These are phyloP conservation scores for Caretta caretta DNA, from an alignment of 2,113 vertebrate species.

Conservation along the genomic window DNA sequence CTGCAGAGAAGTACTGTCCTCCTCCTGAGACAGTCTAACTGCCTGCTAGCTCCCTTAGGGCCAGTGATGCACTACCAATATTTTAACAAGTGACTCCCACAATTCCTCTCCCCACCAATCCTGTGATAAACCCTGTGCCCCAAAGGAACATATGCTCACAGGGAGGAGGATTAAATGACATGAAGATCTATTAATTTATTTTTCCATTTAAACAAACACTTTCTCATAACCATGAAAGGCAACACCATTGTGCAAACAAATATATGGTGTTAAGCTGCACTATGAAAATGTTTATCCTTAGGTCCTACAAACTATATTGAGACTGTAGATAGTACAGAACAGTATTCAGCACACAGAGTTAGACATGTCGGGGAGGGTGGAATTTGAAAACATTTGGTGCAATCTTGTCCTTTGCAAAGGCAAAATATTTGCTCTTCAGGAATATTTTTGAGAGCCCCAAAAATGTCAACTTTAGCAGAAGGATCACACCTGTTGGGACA, in stretches of 20 bases:
- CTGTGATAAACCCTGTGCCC: not conserved
- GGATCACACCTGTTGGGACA: not conserved
- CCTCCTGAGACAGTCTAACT: not conserved
- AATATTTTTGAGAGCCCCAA: not conserved
- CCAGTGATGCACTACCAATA: not conserved
- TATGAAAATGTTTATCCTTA: not conserved
- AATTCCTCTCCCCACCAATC: not conserved
- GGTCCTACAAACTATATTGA: not conserved
- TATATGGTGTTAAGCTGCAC: not conserved
- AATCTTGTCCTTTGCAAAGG: not conserved
- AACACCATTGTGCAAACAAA: not conserved
- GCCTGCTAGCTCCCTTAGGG: not conserved
- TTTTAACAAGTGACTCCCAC: constrained; percentile 1
- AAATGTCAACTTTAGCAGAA: not conserved
- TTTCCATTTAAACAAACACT: not conserved
- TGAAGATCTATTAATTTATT: not conserved
- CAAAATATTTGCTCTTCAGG: not conserved
- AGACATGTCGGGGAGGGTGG: not conserved
- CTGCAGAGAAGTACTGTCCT: not conserved
- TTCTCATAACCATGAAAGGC: not conserved
- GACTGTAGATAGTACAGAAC: not conserved
- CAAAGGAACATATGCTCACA: not conserved
- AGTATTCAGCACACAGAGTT: not conserved
- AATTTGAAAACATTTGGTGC: not conserved
- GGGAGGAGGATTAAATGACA: constrained; percentile 6